These are phyloP conservation scores for Campylomormyrus numenius DNA, from an alignment of 2,113 vertebrate genomes.

Conservation along the genomic window DNA sequence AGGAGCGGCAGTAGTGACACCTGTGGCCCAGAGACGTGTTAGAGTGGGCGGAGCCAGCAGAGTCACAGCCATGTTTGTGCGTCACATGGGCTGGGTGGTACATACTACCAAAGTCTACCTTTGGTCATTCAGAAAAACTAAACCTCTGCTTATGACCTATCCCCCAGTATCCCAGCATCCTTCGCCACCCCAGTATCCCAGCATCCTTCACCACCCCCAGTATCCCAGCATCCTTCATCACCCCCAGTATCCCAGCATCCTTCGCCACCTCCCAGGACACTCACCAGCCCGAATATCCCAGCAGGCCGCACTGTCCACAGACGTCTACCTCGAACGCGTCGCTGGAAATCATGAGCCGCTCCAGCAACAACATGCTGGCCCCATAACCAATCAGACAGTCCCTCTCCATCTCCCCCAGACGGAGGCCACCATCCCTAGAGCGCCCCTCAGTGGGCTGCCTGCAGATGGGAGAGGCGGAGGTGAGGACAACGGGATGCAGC, in stretches of 20 bases:
- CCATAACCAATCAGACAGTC: constrained; percentile 98
- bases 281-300: constrained; percentile 96
- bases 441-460: constrained; percentile 97
- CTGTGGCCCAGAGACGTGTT: constrained; percentile 53
- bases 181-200: background rate
- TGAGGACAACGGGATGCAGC: background rate
- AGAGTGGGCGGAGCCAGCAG: background rate
- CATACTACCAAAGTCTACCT: background rate
- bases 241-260: too few species aligned
- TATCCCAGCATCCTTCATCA: constrained; percentile 46
- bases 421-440: constrained; percentile 89
- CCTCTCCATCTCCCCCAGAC: constrained; percentile 96
- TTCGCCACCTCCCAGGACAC: constrained; percentile 29
- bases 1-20: constrained; percentile 98
- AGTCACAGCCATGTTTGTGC: background rate
- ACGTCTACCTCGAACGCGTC: constrained; percentile 98
- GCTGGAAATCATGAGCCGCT: constrained; percentile 98
- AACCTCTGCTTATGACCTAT: background rate
- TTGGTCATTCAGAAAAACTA: background rate
- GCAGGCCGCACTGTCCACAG: constrained; percentile 88
- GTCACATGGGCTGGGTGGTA: background rate
- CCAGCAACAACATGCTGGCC: constrained; percentile 91
- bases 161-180: background rate
- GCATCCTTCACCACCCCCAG: constrained; percentile 48
- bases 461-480: constrained; percentile 17